These are phyloP conservation scores for Urocynchramus pylzowi DNA, from an alignment of 2,113 vertebrate genomes.

Conservation along the genomic window DNA sequence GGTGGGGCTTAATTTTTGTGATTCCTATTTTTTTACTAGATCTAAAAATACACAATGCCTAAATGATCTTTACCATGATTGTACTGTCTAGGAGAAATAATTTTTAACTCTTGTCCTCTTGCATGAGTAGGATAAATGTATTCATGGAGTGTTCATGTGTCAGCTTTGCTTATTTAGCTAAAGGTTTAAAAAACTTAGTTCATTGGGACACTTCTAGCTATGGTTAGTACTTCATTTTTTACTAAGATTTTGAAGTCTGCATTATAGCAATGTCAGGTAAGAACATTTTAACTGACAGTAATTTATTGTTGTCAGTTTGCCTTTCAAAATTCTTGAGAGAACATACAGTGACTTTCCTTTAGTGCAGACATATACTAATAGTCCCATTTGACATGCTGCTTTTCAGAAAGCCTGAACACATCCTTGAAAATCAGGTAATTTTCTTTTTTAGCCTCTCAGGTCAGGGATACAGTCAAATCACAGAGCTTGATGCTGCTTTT, in stretches of 20 bases:
- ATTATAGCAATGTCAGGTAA: neutral
- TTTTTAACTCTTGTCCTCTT: neutral
- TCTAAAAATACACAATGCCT: neutral
- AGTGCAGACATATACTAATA: neutral
- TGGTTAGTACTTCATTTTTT: neutral
- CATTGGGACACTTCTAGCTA: neutral
- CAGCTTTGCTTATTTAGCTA: neutral
- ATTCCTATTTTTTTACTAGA: neutral
- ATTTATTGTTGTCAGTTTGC: neutral
- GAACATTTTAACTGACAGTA: neutral
- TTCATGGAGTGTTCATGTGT: neutral
- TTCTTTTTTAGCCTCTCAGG: neutral
- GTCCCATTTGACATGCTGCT: neutral
- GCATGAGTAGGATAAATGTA: neutral
- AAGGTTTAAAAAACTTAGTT: slow-evolving; percentile 30
- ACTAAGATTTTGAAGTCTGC: neutral
- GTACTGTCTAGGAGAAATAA: neutral
- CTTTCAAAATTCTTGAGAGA: neutral
- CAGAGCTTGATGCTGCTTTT: neutral
- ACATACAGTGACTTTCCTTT: neutral
- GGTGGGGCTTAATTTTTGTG: neutral
- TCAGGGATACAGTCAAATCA: neutral
- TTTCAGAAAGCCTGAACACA: neutral
- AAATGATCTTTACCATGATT: neutral
- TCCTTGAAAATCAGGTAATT: neutral